Conservation (phyloP, 2,113 vertebrate species). For the Rhinolophus ferrumequinum region DNA sequence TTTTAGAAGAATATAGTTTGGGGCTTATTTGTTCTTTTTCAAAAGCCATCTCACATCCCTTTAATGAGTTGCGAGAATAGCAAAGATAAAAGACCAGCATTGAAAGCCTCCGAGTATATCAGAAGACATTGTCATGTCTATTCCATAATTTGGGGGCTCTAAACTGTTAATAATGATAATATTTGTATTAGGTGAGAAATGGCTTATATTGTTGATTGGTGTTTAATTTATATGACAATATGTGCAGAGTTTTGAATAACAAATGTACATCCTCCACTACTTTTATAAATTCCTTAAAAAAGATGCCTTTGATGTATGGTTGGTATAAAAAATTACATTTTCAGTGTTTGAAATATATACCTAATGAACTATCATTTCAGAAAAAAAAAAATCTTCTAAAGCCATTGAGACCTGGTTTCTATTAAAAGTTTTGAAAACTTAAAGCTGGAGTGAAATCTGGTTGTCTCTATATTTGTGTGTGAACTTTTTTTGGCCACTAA, state of each 20-base stretch:
- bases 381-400: neutral
- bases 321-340: neutral
- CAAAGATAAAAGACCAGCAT: neutral
- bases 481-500: slow-evolving; percentile 77
- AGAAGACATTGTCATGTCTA: neutral
- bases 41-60: neutral
- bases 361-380: neutral
- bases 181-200: neutral
- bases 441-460: neutral
- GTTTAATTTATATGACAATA: neutral
- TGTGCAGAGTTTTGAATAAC: neutral
- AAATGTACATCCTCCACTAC: neutral
- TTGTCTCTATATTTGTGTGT: slow-evolving; percentile 5
- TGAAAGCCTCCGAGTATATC: neutral
- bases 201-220: neutral
- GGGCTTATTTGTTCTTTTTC: slow-evolving; percentile 12
- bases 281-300: slow-evolving; percentile 21
- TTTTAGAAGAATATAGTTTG: neutral
- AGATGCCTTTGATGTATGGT: neutral
- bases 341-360: neutral
- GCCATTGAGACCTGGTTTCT: neutral
- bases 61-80: neutral
- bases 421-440: neutral
- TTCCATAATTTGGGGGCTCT: neutral
- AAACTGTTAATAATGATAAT: neutral